These are phyloP conservation scores for Drosophila koepferae DNA, from an alignment of 2,888 invertebrate species.

Conservation along the genomic window DNA sequence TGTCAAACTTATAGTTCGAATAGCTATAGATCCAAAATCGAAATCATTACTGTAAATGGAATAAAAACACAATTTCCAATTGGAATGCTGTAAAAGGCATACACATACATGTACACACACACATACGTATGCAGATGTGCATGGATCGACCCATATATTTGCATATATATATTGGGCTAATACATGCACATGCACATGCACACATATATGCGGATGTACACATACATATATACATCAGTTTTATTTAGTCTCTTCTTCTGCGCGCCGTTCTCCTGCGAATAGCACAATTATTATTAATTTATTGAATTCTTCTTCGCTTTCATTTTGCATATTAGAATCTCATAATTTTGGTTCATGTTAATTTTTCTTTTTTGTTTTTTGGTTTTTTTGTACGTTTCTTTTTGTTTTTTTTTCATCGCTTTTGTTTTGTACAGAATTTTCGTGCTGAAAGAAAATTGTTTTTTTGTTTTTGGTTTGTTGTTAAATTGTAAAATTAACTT, in stretches of 20 bases:
- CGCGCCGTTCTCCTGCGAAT: constrained; percentile 49
- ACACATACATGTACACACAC: constrained; percentile 42
- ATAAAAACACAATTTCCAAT: constrained; percentile 38
- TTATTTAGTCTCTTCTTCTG: constrained; percentile 65
- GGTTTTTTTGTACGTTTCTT: constrained; percentile 43
- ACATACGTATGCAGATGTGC: constrained; percentile 26
- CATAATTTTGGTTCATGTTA: constrained; percentile 2
- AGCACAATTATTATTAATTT: constrained; percentile 36
- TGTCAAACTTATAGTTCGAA: background rate
- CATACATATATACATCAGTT: constrained; percentile 63
- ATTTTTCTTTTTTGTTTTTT: constrained; percentile 19
- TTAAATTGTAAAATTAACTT: constrained; percentile 49
- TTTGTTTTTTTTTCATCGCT: constrained; percentile 45
- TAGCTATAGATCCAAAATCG: background rate
- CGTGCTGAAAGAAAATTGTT: constrained; percentile 70
- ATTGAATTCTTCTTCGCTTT: constrained; percentile 13
- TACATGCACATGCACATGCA: constrained; percentile 35
- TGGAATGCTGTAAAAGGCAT: constrained; percentile 76
- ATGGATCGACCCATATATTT: background rate
- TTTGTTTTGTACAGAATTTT: constrained; percentile 69
- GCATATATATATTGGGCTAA: background rate
- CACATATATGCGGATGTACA: constrained; percentile 19
- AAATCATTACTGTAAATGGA: background rate
- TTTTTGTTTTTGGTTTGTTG: constrained; percentile 18
- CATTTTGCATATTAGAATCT: constrained; percentile 3